Conservation (phyloP, 1,140 invertebrate genomes). For the Rhyzopertha dominica region DNA sequence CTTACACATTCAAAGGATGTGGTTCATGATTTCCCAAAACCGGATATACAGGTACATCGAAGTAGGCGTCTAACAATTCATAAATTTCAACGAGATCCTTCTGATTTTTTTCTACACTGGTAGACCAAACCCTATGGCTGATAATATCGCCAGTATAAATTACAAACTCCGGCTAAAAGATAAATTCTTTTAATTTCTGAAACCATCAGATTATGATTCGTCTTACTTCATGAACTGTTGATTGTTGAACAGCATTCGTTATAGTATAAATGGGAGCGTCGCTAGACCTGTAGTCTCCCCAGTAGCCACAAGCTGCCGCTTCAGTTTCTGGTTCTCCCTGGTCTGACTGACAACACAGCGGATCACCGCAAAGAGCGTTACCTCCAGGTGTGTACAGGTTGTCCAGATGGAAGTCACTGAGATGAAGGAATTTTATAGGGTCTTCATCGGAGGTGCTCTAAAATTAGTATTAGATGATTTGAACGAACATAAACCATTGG, state of each 20-base stretch:
- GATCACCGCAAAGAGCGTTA: conserved; percentile 66
- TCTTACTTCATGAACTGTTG: conserved; percentile 14
- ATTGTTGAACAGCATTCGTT: conserved; percentile 9
- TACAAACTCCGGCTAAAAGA: no score
- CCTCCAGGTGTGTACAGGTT: conserved; percentile 62
- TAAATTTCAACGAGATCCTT: conserved; percentile 55
- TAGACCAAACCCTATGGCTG: conserved; percentile 79
- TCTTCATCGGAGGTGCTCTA: conserved; percentile 1
- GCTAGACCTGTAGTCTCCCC: conserved; percentile 72
- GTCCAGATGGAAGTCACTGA: conserved; percentile 81
- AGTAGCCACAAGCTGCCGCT: conserved; percentile 60
- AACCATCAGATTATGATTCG: no score
- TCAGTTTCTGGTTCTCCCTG: conserved; percentile 27
- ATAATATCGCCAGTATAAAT: conserved; percentile 82
- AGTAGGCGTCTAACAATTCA: conserved; percentile 54
- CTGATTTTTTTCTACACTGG: conserved; percentile 60
- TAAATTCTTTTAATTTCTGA: no score
- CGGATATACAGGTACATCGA: conserved; percentile 64
- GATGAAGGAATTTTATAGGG: conserved; percentile 59
- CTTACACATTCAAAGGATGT: conserved; percentile 79
- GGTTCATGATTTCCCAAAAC: conserved; percentile 87
- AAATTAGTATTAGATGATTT: no score
- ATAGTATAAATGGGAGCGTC: conserved; percentile 55
- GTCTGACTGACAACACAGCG: conserved; percentile 70
- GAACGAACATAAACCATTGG: no score